Percentiles rank a stretch among this genome's conserved stretches.
Evolutionary conservation across 2,888 invertebrate genomes (phyloP).

Genomic region (Luperina testacea): DNA sequence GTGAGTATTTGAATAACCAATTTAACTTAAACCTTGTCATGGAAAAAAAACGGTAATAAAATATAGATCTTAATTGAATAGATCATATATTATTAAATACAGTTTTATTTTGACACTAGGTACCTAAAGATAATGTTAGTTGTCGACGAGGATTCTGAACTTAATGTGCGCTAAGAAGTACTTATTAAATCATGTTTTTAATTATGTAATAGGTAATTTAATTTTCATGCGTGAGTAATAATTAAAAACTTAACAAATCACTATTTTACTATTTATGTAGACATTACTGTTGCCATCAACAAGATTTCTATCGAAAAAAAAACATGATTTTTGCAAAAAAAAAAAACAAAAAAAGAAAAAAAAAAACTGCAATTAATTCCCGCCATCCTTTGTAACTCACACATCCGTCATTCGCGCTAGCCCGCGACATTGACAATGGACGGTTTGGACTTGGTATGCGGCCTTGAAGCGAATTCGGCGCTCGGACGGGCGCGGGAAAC

Average conservation of each 20-base stretch:
- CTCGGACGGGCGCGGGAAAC: conserved; percentile 77
- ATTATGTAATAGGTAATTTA: background rate
- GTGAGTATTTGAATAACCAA: conserved; percentile 8
- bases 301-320: background rate
- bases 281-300: background rate
- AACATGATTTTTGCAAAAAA: background rate
- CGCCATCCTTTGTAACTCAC: conserved; percentile 73
- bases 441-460: conserved; percentile 87
- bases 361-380: conserved; percentile 64
- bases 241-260: background rate
- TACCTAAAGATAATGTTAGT: background rate
- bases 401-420: conserved; percentile 80
- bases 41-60: background rate
- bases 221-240: too few relatives aligned
- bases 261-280: background rate
- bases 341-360: conserved; percentile 9
- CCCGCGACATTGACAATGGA: conserved; percentile 88
- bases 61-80: background rate
- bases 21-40: conserved; percentile 10
- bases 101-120: background rate
- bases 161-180: background rate
- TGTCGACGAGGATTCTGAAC: background rate
- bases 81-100: too few relatives aligned
- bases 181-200: background rate
- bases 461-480: conserved; percentile 87